Base-by-base conservation (phyloP, 2,113 vertebrate genomes). In the Peucedramus taeniatus region DNA sequence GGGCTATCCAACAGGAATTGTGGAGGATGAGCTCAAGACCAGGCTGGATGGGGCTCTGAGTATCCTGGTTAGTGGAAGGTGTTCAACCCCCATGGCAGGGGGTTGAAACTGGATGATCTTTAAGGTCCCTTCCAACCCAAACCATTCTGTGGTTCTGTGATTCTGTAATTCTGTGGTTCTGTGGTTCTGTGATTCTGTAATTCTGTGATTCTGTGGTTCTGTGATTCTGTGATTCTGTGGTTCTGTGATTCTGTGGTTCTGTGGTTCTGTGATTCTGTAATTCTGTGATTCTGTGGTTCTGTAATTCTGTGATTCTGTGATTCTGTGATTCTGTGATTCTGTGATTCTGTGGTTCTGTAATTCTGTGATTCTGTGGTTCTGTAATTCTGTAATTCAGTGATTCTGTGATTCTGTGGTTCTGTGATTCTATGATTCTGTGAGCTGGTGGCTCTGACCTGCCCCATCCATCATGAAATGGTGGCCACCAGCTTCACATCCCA, bases 381-480 rank as follows among this genome's bases (percentile, higher is more conserved):
- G 19, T 53, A 31, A n/a, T 7, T 47, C 39, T 49, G 47, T 24
- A 23, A 13, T 26, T 53, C 37, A 13, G 26, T 33, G 16, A 30
- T 24, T 19, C 42, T 7, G 31, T 35, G 37, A n/a, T 13, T 35
- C 39, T 30, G 39, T n/a, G 37, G 16, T 1, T 24, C 33, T 13
- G 21, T 27, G 18, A 8, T 5, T 51, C 27, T 3, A 6, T 18
- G 47, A 14, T 6, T 61, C 39, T 35, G 4, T 27, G 50, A 51
- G 24, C 47, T 51, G 15, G 7, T 50, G 9, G 75, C 42, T 82
- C 65, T 28, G 75, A 7, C 30, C 74, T 51, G 53, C 39, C 57
- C 33, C 9, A 2, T 13, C 39, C 22, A 9, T 18, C 9, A 1
- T 2, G 24, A 37, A 50, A 9, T 0, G 3, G 14, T 28, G 65